phyloP scores from a whole-genome alignment of 2,113 vertebrate species.

The Hemibates koningsi region DNA sequence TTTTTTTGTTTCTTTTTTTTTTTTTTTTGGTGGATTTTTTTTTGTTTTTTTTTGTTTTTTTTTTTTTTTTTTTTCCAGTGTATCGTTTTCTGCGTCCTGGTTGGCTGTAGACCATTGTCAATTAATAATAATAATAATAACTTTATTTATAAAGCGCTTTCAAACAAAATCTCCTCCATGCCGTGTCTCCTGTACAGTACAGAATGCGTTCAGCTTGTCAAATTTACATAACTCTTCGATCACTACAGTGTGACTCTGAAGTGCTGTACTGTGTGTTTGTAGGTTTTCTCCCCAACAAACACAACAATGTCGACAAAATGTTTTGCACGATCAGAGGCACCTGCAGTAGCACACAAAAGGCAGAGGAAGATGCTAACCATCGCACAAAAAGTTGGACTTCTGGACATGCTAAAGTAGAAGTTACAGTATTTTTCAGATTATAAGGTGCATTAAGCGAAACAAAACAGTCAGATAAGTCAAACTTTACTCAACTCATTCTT shows the following conservation, averaged over 20 bases:
- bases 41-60: too few species aligned
- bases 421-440: neutral
- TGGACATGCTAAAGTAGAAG: neutral
- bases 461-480: neutral
- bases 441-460: neutral
- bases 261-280: neutral
- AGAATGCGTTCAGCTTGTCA: neutral
- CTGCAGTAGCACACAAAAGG: neutral
- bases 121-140: neutral
- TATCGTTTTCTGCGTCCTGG: rapidly evolving
- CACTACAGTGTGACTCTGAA: neutral
- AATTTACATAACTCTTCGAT: neutral
- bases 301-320: neutral
- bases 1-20: too few species aligned
- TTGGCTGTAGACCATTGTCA: neutral
- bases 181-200: neutral
- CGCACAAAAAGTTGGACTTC: neutral
- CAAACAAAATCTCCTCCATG: neutral
- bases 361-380: neutral
- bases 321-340: neutral
- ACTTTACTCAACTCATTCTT: neutral
- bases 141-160: neutral
- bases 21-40: too few species aligned
- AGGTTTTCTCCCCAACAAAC: neutral
- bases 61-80: rapidly evolving